Conservation (phyloP, 2,888 invertebrate species). For the Halictus ligatus region DNA sequence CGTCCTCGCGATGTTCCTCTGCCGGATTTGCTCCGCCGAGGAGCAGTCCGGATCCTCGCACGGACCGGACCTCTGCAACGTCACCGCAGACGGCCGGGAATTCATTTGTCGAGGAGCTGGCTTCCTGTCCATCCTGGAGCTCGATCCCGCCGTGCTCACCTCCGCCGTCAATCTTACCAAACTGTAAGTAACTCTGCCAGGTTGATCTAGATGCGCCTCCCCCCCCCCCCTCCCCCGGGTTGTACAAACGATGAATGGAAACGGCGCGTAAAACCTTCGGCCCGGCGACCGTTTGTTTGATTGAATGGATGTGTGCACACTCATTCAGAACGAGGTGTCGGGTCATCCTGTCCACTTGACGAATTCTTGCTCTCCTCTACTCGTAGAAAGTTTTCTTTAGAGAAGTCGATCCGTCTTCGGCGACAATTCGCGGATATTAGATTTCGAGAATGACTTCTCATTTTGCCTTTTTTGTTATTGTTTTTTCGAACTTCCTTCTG, state of each 20-base stretch:
- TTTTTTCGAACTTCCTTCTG: not conserved
- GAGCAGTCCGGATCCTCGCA: constrained; percentile 28
- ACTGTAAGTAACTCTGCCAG: constrained; percentile 73
- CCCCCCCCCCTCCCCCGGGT: not conserved
- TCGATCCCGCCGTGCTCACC: constrained; percentile 63
- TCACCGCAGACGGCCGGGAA: constrained; percentile 76
- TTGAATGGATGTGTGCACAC: not conserved
- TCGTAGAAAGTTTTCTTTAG: not conserved
- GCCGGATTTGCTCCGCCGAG: constrained; percentile 54
- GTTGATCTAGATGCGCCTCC: not conserved
- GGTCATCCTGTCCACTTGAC: not conserved
- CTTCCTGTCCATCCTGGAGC: constrained; percentile 72
- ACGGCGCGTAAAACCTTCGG: not conserved
- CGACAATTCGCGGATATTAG: not conserved
- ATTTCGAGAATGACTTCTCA: not conserved
- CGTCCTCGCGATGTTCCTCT: constrained; percentile 61
- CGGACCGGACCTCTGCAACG: constrained; percentile 70
- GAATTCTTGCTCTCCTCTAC: not conserved
- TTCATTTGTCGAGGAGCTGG: constrained; percentile 77
- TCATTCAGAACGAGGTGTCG: not conserved
- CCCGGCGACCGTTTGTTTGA: not conserved
- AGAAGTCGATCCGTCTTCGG: not conserved
- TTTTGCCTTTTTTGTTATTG: not conserved
- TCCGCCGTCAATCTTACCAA: constrained; percentile 76
- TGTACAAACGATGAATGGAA: not conserved